Evolutionary conservation across 2,888 invertebrate species (phyloP).

Genomic region (Idaea dimidiata): DNA sequence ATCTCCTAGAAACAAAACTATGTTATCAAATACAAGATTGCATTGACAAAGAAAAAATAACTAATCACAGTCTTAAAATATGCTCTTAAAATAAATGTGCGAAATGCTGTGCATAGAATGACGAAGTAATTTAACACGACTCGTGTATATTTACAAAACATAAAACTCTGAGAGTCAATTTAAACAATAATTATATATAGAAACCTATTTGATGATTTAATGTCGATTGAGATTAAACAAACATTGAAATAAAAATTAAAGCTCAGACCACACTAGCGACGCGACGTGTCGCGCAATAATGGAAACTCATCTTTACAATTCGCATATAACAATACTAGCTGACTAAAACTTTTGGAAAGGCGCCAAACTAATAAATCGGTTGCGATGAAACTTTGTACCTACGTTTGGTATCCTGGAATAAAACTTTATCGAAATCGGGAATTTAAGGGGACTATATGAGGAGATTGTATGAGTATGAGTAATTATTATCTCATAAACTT

Average conservation of each 20-base stretch:
- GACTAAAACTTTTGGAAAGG: too few relatives aligned
- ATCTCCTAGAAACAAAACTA: constrained; percentile 13
- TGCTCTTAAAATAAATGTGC: constrained; percentile 43
- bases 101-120: constrained; percentile 55
- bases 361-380: too few relatives aligned
- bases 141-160: constrained; percentile 37
- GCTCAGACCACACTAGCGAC: background rate
- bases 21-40: constrained; percentile 40
- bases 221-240: constrained; percentile 20
- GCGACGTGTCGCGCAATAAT: background rate
- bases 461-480: too few relatives aligned
- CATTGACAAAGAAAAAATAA: constrained; percentile 49
- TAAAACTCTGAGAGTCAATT: constrained; percentile 35
- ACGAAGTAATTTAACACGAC: constrained; percentile 32
- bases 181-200: constrained; percentile 31
- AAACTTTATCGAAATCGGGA: too few relatives aligned
- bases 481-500: too few relatives aligned
- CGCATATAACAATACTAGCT: too few relatives aligned
- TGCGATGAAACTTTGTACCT: too few relatives aligned
- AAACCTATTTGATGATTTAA: constrained; percentile 25
- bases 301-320: too few relatives aligned
- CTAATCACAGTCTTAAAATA: constrained; percentile 64
- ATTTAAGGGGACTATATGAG: too few relatives aligned
- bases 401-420: too few relatives aligned
- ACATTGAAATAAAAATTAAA: constrained; percentile 32